Evolutionary conservation across 1,140 invertebrate species (phyloP).

Genomic region (Euborellia annulipes): DNA sequence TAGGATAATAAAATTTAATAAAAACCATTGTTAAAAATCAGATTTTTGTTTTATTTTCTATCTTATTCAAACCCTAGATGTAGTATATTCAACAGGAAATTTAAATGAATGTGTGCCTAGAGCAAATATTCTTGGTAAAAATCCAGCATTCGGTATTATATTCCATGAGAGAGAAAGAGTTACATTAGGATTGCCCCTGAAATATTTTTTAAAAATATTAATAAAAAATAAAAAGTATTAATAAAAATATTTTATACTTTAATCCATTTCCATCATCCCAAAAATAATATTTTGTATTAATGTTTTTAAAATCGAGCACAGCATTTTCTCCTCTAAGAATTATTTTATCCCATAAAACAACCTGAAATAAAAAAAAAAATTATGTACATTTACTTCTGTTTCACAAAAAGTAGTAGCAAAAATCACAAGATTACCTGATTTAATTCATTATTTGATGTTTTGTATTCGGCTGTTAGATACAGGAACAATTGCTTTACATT

Average conservation of each 20-base stretch:
- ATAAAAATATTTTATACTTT: constrained; percentile 37
- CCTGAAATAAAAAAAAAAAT: constrained; percentile 35
- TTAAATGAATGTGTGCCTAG: constrained; percentile 68
- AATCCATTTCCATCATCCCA: constrained; percentile 98
- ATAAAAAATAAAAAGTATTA: constrained; percentile 2
- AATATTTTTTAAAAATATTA: constrained; percentile 21
- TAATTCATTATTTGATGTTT: constrained; percentile 71
- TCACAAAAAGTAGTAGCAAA: neutral
- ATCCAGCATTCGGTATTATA: constrained; percentile 94
- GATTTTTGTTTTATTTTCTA: constrained; percentile 2
- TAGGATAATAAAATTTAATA: no score
- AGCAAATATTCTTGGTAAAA: constrained; percentile 71
- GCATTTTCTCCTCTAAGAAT: constrained; percentile 86
- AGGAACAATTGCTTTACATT: constrained; percentile 98
- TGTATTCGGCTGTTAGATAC: constrained; percentile 93
- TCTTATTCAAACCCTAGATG: constrained; percentile 43
- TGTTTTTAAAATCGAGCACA: constrained; percentile 77
- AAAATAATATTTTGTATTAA: constrained; percentile 98
- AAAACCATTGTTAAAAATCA: no score
- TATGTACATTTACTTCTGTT: no score
- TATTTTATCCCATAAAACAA: constrained; percentile 99
- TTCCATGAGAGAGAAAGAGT: constrained; percentile 93
- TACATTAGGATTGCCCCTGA: constrained; percentile 81
- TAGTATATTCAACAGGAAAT: constrained; percentile 80
- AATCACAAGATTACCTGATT: constrained; percentile 50